Conservation (phyloP, 2,888 invertebrate species). For the Phengaris alcon region DNA sequence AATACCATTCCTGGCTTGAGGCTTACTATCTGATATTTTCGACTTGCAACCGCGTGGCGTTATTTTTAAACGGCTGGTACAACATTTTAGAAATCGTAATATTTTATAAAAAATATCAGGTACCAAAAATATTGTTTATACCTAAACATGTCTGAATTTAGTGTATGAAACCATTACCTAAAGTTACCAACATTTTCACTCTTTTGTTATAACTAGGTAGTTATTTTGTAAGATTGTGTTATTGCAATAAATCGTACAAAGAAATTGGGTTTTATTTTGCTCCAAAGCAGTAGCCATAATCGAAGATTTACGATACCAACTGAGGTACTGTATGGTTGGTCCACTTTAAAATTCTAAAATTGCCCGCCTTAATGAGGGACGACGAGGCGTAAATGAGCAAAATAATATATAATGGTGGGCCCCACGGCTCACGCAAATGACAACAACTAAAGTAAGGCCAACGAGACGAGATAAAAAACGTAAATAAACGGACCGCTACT, state of each 20-base stretch:
- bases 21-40: background rate
- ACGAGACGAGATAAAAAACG: no score
- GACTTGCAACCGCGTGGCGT: background rate
- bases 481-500: no score
- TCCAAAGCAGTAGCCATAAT: background rate
- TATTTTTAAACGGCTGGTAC: background rate
- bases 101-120: background rate
- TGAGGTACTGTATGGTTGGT: no score
- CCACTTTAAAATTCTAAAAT: no score
- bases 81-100: background rate
- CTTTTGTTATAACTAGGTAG: conserved; percentile 61
- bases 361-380: no score
- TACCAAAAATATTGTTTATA: conserved; percentile 37
- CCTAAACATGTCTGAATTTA: no score
- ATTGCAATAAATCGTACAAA: conserved; percentile 76
- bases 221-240: conserved; percentile 75
- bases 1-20: background rate
- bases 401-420: no score
- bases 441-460: no score
- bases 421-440: no score
- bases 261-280: conserved; percentile 41
- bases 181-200: conserved; percentile 72
- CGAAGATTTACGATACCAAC: background rate
- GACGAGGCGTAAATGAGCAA: no score
- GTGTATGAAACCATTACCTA: conserved; percentile 53